Base-by-base conservation (phyloP, 2,797 vertebrate species). In the Fratercula arctica region DNA sequence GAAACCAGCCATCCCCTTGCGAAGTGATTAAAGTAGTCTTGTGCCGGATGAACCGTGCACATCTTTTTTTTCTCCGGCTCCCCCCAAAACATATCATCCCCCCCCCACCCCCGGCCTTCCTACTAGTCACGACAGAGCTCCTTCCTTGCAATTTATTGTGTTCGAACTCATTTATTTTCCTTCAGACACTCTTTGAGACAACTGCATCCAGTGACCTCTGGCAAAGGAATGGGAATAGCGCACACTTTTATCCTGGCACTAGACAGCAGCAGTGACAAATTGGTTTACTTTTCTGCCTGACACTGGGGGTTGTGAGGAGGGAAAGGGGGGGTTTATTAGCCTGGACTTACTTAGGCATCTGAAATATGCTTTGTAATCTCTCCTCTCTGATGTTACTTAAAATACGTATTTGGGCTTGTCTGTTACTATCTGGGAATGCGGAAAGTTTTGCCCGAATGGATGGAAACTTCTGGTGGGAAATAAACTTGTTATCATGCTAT, bases 211-310 rank as follows among this genome's bases (percentile, higher is more conserved):
- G 74, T 93, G 97, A 98, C 96, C 97, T 97, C 97, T 97, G 96
- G 90, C 95, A 97, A 95, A 74, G 82, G 86, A 92, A 92, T 73
- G 70, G 57, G 97, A 97, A 95, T 53, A 70, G 48, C 80, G 60
- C 77, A 60, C 45, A 46, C 81, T 95, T 95, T 96, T 93, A 95
- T 96, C 91, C 95, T 94, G 88, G 92, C 91, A 96, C 93, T 64
- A 97, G 85, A 93, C 92, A 98, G 92, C 83, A 94, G 85, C 87
- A 63, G 82, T 97, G 97, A 97, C 92, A 98, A 97, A 97, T 97
- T 95, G 93, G 92, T 96, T 96, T 97, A 76, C 83, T 97, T 66
- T 97, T 94, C 80, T 97, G 94, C 91, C 88, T 96, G 96, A 88
- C 77, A 84, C 94, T 81, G 87, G 75, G 90, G 87, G 73, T 48